Evolutionary conservation across 2,797 vertebrate genomes (phyloP), one percentile per base, ranked within the genome.

Genomic region (Rhadinocentrus ornatus): DNA sequence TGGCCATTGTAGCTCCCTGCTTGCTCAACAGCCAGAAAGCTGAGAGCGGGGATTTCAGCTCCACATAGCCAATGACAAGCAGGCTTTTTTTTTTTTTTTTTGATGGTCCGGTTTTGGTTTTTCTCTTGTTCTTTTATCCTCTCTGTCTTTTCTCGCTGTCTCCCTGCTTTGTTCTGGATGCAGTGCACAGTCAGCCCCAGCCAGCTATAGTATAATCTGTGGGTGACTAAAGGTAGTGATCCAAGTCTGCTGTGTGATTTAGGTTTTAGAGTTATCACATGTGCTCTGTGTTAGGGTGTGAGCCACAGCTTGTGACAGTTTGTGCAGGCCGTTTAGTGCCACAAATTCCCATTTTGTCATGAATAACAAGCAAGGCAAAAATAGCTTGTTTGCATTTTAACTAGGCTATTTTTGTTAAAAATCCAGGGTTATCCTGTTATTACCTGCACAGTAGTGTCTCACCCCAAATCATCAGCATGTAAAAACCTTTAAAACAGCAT

Each of bases 21-120:
- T 88, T 89, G 91, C 89, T 90, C 82, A 79, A 80, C 83, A 78
- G 88, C 78, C 93, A 94, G 92, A 94, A 89, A 93, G 94, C 94
- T 94, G 94, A 95, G 91, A 88, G 88, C 81, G 88, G 92, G 87
- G 90, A 92, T 91, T 92, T 91, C 82, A 89, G 86, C 78, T 81
- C 76, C 67, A 82, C 82, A 89, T 81, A 89, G 89, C 87, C 85
- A 75, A 86, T 90, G 86, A 90, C 85, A 70, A 84, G 86, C 83
- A 78, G 82, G 60, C 55, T 72, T 84, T 82, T 73, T 69, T 56
- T 75, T 73, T n/a, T 73, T 84, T 81, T 82, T 76, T 82, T 34
- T n/a, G 22, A 83, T 85, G 55, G 27, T 84, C 69, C 84, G 88
- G 84, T 82, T 72, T 67, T 76, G 71, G 81, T 74, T 86, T 78